Conservation (phyloP, 2,888 invertebrate species). For the Oithona nana region DNA sequence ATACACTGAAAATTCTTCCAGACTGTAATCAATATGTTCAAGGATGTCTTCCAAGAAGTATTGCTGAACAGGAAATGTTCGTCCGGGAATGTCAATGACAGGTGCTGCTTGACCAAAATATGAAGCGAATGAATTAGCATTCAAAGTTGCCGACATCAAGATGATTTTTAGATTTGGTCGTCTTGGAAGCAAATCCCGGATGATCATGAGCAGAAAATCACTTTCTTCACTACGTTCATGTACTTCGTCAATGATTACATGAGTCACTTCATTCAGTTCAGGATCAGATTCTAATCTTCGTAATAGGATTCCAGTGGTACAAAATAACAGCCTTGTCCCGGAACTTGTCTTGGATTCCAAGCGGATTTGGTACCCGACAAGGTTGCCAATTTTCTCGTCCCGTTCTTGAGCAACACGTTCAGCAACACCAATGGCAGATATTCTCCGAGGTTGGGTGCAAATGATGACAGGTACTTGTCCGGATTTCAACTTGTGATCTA, state of each 20-base stretch:
- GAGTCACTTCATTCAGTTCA: constrained; percentile 51
- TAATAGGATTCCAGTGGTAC: constrained; percentile 77
- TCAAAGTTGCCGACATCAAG: constrained; percentile 82
- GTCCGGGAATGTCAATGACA: constrained; percentile 58
- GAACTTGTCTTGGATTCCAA: constrained; percentile 55
- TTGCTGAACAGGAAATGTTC: constrained; percentile 66
- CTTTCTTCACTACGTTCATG: constrained; percentile 79
- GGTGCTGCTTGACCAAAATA: constrained; percentile 61
- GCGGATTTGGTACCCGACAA: constrained; percentile 49
- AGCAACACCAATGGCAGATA: constrained; percentile 79
- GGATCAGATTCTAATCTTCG: constrained; percentile 62
- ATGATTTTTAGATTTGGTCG: constrained; percentile 59
- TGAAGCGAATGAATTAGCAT: constrained; percentile 57
- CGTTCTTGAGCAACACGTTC: constrained; percentile 76
- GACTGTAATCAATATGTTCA: constrained; percentile 38
- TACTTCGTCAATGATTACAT: constrained; percentile 73
- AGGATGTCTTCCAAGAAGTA: constrained; percentile 61
- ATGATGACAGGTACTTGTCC: constrained; percentile 46
- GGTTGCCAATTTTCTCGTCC: constrained; percentile 51
- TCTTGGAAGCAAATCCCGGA: constrained; percentile 50
- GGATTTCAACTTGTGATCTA: constrained; percentile 56
- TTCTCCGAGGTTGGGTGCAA: constrained; percentile 74
- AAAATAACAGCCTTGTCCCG: constrained; percentile 65
- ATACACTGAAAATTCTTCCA: constrained; percentile 42
- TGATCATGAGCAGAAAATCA: constrained; percentile 64